These are phyloP conservation scores for Tineola bisselliella DNA, from an alignment of 2,888 invertebrate species.

Conservation along the genomic window DNA sequence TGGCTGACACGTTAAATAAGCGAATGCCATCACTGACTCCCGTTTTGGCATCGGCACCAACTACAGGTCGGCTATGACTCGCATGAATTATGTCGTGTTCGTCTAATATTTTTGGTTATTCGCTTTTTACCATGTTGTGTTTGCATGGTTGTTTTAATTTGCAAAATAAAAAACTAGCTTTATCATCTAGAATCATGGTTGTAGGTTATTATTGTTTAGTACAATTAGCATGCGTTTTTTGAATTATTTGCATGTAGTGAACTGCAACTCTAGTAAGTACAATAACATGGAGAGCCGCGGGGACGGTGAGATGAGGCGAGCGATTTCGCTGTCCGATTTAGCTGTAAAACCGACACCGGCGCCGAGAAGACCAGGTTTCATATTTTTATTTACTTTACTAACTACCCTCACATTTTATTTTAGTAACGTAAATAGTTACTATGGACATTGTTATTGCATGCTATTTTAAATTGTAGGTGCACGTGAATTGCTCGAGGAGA, in stretches of 20 bases:
- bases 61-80: neutral
- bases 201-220: neutral
- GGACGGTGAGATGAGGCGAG: slow-evolving; percentile 74
- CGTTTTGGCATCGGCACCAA: slow-evolving; percentile 53
- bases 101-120: too few species aligned
- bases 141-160: too few species aligned
- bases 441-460: too few species aligned
- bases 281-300: slow-evolving; percentile 43
- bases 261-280: slow-evolving; percentile 40
- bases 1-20: too few species aligned
- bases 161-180: too few species aligned
- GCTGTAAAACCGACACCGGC: slow-evolving; percentile 71
- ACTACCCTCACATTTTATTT: neutral
- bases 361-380: slow-evolving; percentile 55
- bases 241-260: slow-evolving; percentile 28
- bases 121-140: too few species aligned
- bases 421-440: too few species aligned
- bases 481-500: too few species aligned
- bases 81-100: too few species aligned
- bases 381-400: neutral
- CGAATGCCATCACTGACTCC: slow-evolving; percentile 54
- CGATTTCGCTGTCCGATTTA: slow-evolving; percentile 83
- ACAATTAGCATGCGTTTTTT: slow-evolving; percentile 9
- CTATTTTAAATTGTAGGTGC: too few species aligned
- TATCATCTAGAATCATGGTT: neutral